Conservation (phyloP, 2,113 vertebrate species). For the Cariama cristata region DNA sequence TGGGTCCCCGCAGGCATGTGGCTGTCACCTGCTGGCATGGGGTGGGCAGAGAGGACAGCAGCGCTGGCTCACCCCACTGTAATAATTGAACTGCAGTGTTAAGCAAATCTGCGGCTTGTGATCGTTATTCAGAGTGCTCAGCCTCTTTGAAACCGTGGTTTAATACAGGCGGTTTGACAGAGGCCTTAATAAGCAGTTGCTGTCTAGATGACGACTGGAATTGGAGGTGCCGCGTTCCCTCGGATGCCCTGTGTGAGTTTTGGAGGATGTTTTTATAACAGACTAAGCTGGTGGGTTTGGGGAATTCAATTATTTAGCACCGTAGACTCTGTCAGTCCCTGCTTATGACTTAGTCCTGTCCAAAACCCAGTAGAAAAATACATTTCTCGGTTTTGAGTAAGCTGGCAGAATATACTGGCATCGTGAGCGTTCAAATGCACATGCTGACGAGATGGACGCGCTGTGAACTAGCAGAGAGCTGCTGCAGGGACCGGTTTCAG, state of each 20-base stretch:
- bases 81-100: neutral
- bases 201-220: neutral
- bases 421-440: neutral
- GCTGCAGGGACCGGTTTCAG: neutral
- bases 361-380: neutral
- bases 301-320: neutral
- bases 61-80: neutral
- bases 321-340: neutral
- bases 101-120: neutral
- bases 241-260: neutral
- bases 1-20: neutral
- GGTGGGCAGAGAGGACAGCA: neutral
- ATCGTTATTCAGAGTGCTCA: neutral
- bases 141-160: neutral
- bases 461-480: neutral
- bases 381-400: neutral
- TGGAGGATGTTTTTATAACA: neutral
- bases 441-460: neutral
- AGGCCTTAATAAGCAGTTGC: accelerated
- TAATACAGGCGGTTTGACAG: neutral
- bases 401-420: neutral
- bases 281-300: neutral
- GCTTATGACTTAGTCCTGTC: neutral
- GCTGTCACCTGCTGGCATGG: neutral
- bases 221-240: neutral